Evolutionary conservation across 2,888 invertebrate genomes (phyloP), one percentile per base, ranked within the genome.

Genomic region (Andrena haemorrhoa): DNA sequence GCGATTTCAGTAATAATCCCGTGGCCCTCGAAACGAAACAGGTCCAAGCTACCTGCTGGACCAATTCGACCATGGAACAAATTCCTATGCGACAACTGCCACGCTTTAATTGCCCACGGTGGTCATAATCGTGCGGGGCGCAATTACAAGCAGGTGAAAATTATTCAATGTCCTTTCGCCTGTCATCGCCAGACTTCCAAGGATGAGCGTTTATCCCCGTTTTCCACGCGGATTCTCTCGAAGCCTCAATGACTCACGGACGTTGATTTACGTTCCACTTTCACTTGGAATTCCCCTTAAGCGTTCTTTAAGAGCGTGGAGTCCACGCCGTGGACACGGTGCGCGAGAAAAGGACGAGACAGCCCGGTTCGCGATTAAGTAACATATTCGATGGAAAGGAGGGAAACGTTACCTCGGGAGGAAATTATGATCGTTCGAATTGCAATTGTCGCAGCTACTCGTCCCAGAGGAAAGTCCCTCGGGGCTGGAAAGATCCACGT

Each of bases 1-100:
- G 23, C 7, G 56, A 56, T 35, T 69, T 69, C 26, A 56, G 56
- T 68, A 31, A 68, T 68, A 58, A 69, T 69, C 56, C 6, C 26
- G 56, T 20, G 23, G 23, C 23, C 0, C 41, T 16, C 41, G 41
- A 41, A 41, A 41, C 4, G 12, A 41, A 41, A 16, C 41, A 1
- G 16, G 41, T 33, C 31, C 23, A 8, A 8, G 20, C 49, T 23
- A 53, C 29, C 29, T 29, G 65, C 65, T 33, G 29, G 12, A 23
- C 1, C 53, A 53, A 68, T 53, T 68, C 33, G 20, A 12, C 12
- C 35, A 20, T 35, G 12, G 35, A 10, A 65, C 49, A 49, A 23
- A 49, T 56, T 41, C 33, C 41, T 7, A 35, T n/a, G 26, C 33
- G 33, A 58, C n/a, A 41, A 70, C 41, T 41, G 35, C 29, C 35